Evolutionary conservation across 2,888 invertebrate species (phyloP).

Genomic region (Hofmannophila pseudospretella): DNA sequence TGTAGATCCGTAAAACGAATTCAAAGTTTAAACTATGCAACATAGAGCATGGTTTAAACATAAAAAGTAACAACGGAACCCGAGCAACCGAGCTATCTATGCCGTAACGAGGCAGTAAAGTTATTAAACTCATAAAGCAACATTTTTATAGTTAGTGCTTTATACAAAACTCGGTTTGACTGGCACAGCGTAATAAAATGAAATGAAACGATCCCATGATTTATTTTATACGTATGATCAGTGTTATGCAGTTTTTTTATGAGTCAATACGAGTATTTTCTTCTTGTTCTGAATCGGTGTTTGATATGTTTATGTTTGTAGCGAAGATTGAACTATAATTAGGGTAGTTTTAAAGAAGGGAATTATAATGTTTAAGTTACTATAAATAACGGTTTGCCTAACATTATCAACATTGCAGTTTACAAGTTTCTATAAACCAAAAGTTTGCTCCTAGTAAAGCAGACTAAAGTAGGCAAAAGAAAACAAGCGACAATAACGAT

Average conservation of each 20-base stretch:
- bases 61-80: not conserved
- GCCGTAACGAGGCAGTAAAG: slow-evolving; percentile 34
- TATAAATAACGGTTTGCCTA: no score
- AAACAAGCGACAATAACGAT: no score
- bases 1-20: no score
- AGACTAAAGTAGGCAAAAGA: no score
- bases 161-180: slow-evolving; percentile 52
- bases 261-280: slow-evolving; percentile 1
- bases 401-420: no score
- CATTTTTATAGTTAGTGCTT: slow-evolving; percentile 44
- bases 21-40: no score
- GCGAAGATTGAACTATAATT: not conserved
- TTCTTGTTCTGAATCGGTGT: not conserved
- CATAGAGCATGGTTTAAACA: no score
- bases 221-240: slow-evolving; percentile 59
- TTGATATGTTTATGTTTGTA: slow-evolving; percentile 1
- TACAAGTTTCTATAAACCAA: no score
- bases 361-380: no score
- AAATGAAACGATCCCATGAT: slow-evolving; percentile 71
- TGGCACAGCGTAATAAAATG: slow-evolving; percentile 64
- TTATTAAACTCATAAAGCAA: slow-evolving; percentile 53
- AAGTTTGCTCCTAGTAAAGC: no score
- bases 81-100: slow-evolving; percentile 10
- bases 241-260: slow-evolving; percentile 38
- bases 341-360: not conserved